Conservation (phyloP, 1,140 invertebrate genomes). For the Plectrocnemia conspersa region DNA sequence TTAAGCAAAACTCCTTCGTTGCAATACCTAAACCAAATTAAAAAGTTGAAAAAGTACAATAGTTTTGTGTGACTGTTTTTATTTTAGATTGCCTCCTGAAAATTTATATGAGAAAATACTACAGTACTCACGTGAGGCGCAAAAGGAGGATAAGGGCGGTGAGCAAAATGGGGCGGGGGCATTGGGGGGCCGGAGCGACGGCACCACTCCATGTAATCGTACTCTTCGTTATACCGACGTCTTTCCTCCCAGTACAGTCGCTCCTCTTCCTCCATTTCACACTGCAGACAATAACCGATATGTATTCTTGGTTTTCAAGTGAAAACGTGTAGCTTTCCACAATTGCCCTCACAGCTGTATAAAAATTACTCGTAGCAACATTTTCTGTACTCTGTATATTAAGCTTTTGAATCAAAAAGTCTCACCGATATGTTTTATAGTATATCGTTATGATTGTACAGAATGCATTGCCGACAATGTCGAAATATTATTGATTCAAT, state of each 20-base stretch:
- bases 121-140: conserved; percentile 36
- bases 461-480: no score
- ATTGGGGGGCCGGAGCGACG: conserved; percentile 59
- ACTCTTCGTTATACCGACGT: conserved; percentile 73
- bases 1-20: no score
- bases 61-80: conserved; percentile 10
- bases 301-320: conserved; percentile 1
- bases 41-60: conserved; percentile 15
- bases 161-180: conserved; percentile 49
- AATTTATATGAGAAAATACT: conserved; percentile 15
- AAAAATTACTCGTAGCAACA: no score
- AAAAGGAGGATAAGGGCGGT: conserved; percentile 48
- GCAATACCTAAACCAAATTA: no score
- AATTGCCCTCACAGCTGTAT: no score
- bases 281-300: conserved; percentile 28
- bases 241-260: conserved; percentile 86
- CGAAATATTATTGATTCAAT: no score
- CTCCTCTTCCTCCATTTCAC: conserved; percentile 67
- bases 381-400: conserved; percentile 16
- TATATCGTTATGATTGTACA: no score
- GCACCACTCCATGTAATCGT: conserved; percentile 78
- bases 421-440: no score
- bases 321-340: not conserved
- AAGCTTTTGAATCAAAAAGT: no score
- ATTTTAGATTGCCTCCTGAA: conserved; percentile 10